Percentiles rank a stretch among this genome's conserved stretches.
Conservation (phyloP, 2,888 invertebrate species). For the Pheosia gnoma region DNA sequence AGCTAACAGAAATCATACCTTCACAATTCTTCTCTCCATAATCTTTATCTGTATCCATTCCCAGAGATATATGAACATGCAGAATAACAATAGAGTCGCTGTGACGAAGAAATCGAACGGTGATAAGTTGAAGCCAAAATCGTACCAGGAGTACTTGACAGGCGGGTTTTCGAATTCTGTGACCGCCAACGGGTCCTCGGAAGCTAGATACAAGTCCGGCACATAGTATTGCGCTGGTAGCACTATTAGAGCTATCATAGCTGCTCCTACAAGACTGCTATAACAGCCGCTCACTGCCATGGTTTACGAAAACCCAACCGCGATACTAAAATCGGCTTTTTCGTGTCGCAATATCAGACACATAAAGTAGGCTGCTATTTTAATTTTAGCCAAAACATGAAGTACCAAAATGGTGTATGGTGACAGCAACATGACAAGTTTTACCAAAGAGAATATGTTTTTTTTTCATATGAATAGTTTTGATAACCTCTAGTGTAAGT, state of each 20-base stretch:
- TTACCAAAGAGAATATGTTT: no score
- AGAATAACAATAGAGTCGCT: conserved; percentile 48
- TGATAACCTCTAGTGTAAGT: no score
- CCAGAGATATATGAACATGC: conserved; percentile 56
- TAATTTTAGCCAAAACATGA: background rate
- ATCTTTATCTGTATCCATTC: conserved; percentile 74
- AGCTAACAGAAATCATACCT: conserved; percentile 45
- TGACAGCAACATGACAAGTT: background rate
- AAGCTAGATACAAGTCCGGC: conserved; percentile 50
- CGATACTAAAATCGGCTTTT: background rate
- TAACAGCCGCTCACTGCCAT: conserved; percentile 65
- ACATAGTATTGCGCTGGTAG: conserved; percentile 65
- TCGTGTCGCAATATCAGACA: background rate
- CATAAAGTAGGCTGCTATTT: background rate
- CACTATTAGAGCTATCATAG: conserved; percentile 58
- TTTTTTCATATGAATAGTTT: no score
- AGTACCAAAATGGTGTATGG: background rate
- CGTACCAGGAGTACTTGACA: conserved; percentile 34
- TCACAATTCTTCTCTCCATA: conserved; percentile 67
- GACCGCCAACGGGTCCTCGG: conserved; percentile 33
- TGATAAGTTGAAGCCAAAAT: conserved; percentile 40
- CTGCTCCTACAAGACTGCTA: conserved; percentile 59
- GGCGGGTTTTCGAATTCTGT: conserved; percentile 14
- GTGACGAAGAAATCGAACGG: conserved; percentile 62
- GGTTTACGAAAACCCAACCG: no score